phyloP scores from a whole-genome alignment of 2,888 invertebrate species.

The Bellardia pandia region DNA sequence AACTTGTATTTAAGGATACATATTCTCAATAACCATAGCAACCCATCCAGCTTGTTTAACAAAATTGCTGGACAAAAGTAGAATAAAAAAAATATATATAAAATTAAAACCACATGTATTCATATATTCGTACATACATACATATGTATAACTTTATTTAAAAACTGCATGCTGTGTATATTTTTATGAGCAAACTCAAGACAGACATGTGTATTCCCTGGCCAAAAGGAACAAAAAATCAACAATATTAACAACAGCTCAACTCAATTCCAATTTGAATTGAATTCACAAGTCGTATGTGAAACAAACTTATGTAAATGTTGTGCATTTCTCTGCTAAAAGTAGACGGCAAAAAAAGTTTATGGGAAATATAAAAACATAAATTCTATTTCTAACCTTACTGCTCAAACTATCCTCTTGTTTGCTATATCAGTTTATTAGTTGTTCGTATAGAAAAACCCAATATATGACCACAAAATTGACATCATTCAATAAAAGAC shows the following conservation, averaged over 20 bases:
- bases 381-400: no score
- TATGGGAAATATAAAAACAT: not conserved
- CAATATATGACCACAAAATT: constrained; percentile 27
- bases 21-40: constrained; percentile 2
- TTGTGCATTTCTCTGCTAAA: constrained; percentile 18
- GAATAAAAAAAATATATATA: not conserved
- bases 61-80: constrained; percentile 3
- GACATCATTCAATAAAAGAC: not conserved
- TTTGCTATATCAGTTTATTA: not conserved
- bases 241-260: not conserved
- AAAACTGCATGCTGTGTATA: constrained; percentile 1
- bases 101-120: not conserved
- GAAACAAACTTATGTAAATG: constrained; percentile 11
- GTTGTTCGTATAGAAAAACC: not conserved
- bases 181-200: not conserved
- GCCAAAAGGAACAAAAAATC: constrained; percentile 11
- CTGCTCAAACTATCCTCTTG: not conserved
- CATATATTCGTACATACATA: not conserved
- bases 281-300: constrained; percentile 17
- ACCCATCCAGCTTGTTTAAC: constrained; percentile 16
- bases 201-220: constrained; percentile 3
- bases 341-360: not conserved
- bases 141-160: not conserved
- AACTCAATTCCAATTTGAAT: constrained; percentile 22
- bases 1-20: not conserved